Percentiles rank a stretch among this genome's conserved stretches.
Evolutionary conservation across 2,888 invertebrate species (phyloP).

Genomic region (Morpho helenor): DNA sequence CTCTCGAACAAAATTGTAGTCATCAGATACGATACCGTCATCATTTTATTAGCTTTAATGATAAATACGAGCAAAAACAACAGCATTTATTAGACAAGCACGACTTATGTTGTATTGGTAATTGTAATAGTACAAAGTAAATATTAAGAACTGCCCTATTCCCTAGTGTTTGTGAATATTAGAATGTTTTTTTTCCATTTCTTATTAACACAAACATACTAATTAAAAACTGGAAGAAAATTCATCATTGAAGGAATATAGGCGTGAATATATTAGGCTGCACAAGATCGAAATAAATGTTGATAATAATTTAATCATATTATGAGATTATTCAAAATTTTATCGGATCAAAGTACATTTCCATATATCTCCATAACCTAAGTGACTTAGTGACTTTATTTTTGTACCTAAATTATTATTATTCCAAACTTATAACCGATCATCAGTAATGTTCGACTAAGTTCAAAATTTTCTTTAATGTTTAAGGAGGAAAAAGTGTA

Average conservation of each 20-base stretch:
- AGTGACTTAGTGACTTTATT: too few species aligned
- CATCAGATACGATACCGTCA: too few species aligned
- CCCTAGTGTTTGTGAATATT: conserved; percentile 12
- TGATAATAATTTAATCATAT: too few species aligned
- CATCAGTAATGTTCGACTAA: neutral
- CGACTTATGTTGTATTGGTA: conserved; percentile 10
- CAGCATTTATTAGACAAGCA: conserved; percentile 25
- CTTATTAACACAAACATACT: conserved; percentile 1
- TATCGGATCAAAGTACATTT: too few species aligned
- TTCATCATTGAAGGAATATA: neutral
- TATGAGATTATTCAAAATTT: too few species aligned
- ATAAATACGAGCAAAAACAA: neutral
- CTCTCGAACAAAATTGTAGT: too few species aligned
- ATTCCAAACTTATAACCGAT: too few species aligned
- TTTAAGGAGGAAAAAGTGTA: conserved; percentile 97
- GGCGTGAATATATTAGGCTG: too few species aligned
- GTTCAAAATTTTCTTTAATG: conserved; percentile 7
- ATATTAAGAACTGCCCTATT: conserved; percentile 5
- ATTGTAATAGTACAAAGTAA: conserved; percentile 12
- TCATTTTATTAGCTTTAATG: neutral
- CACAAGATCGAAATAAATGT: too few species aligned
- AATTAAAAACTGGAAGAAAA: neutral
- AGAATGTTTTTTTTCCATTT: neutral
- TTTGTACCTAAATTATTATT: too few species aligned
- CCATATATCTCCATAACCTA: too few species aligned